Conservation (phyloP, 1,140 invertebrate species). For the Drosophila asahinai region DNA sequence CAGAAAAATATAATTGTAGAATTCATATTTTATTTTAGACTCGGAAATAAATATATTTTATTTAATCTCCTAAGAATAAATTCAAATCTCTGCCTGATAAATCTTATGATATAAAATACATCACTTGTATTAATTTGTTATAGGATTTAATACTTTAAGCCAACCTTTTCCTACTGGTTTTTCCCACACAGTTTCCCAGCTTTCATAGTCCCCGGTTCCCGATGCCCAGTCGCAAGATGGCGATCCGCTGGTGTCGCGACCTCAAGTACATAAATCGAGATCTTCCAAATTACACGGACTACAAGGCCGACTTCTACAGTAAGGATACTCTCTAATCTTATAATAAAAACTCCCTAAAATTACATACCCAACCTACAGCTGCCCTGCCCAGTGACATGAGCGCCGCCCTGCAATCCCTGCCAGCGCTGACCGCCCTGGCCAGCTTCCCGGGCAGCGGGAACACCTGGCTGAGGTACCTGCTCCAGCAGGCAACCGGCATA, state of each 20-base stretch:
- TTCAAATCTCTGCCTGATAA: too few species aligned
- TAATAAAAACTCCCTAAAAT: not conserved
- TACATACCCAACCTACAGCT: slow-evolving; percentile 17
- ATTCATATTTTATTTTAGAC: too few species aligned
- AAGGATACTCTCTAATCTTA: not conserved
- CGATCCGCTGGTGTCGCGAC: slow-evolving; percentile 81
- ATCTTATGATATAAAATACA: too few species aligned
- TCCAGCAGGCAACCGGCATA: slow-evolving; percentile 91
- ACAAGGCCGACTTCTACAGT: slow-evolving; percentile 75
- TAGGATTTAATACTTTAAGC: too few species aligned
- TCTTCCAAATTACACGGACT: slow-evolving; percentile 72
- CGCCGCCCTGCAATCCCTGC: slow-evolving; percentile 53
- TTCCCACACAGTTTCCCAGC: slow-evolving; percentile 58
- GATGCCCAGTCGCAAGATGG: slow-evolving; percentile 75
- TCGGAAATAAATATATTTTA: too few species aligned
- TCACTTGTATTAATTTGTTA: too few species aligned
- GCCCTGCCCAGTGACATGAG: slow-evolving; percentile 63
- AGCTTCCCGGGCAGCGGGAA: slow-evolving; percentile 93
- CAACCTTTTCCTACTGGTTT: not conserved
- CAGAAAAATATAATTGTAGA: too few species aligned
- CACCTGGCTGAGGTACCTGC: slow-evolving; percentile 91
- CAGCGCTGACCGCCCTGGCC: slow-evolving; percentile 87
- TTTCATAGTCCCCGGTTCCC: slow-evolving; percentile 78
- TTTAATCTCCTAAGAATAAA: too few species aligned
- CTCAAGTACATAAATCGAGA: slow-evolving; percentile 79